Base-by-base conservation (phyloP, 2,888 invertebrate genomes). In the Smittia aterrima region DNA sequence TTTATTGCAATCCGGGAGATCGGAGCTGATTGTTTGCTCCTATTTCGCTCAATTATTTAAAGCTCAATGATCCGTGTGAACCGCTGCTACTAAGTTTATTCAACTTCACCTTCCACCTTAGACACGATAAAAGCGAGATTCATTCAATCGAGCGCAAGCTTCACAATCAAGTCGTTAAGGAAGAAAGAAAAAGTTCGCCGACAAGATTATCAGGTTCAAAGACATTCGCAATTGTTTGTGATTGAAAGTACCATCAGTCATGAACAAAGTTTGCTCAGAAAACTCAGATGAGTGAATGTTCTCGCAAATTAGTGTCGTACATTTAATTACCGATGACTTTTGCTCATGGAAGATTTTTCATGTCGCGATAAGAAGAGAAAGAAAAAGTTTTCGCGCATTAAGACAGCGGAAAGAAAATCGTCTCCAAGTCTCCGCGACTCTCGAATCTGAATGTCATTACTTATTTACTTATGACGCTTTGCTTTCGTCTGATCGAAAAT, bases 341-440 rank as follows among this genome's bases (percentile, higher is more conserved):
- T 11, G n/a, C n/a, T 47, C 47, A 47, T 47, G 58, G n/a, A 22
- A 58, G 58, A 58, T 58, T 22, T 18, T 58, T 58, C 58, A 58
- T n/a, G 32, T 58, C 22, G 58, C 22, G 58, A 58, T 58, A 58
- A 22, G 22, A 58, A 18, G 58, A n/a, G 47, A 47, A 47, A 47
- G 47, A 47, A 47, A 32, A 47, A 47, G 47, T 47, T 47, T 47
- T 47, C 22, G 58, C 58, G 22, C 18, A 13, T 58, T 47, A 58
- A 58, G 22, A 22, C 47, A 6, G 9, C 47, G 47, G 47, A 47
- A 13, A 47, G 16, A 47, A 47, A 47, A n/a, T 47, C 16, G 7
- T 47, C 16, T 3, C 47, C 4, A 47, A 47, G 13, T n/a, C n/a
- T n/a, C 16, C 16, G 47, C 16, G 16, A 47, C 7, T 16, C 38